Evolutionary conservation across 2,797 vertebrate genomes (phyloP).

Genomic region (Rhinoraja longicauda): DNA sequence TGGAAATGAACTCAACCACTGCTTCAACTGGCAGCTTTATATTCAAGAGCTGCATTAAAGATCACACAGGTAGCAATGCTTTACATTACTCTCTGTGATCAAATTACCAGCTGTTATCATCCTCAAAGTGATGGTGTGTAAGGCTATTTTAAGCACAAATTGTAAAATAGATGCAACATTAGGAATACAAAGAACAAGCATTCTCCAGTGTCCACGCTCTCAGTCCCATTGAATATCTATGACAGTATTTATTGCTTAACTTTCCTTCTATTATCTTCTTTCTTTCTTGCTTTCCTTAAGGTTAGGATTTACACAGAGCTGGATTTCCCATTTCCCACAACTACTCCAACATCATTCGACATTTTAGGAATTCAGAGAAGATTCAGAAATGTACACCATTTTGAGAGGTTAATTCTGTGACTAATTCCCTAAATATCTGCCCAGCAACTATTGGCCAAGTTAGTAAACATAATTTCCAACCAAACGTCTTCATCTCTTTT

Average conservation of each 20-base stretch:
- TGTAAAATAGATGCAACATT: background rate
- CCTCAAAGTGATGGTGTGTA: background rate
- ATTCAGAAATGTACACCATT: too few relatives aligned
- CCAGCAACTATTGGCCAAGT: too few relatives aligned
- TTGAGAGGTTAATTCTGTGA: too few relatives aligned
- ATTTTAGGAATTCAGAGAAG: too few relatives aligned
- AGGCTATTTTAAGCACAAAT: background rate
- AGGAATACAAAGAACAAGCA: background rate
- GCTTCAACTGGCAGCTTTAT: conserved; percentile 3
- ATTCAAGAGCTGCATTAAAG: background rate
- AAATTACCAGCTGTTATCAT: background rate
- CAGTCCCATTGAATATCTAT: background rate
- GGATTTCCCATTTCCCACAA: background rate
- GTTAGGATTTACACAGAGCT: background rate
- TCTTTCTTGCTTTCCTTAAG: background rate
- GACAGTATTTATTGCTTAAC: background rate
- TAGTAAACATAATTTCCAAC: background rate
- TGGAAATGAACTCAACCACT: background rate
- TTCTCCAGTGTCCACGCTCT: background rate
- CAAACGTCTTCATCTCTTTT: background rate
- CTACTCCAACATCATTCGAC: background rate
- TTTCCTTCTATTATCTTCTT: too few relatives aligned
- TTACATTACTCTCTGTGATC: background rate
- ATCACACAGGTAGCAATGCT: background rate
- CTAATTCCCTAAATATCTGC: too few relatives aligned